Conservation (phyloP, 1,140 invertebrate species). For the Periplaneta americana region DNA sequence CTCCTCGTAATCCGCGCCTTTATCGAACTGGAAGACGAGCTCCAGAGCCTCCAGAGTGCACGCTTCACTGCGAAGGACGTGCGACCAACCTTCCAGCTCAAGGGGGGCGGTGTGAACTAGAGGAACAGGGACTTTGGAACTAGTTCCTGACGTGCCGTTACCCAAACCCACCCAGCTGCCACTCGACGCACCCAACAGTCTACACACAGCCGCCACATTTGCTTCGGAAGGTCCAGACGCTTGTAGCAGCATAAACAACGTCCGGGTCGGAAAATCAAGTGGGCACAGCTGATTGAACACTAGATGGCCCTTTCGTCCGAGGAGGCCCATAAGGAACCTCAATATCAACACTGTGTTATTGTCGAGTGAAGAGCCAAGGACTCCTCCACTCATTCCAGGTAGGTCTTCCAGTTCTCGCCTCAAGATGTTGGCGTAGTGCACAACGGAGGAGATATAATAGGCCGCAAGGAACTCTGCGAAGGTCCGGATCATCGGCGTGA, state of each 20-base stretch:
- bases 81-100: constrained; percentile 43
- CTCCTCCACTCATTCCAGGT: constrained; percentile 28
- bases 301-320: constrained; percentile 41
- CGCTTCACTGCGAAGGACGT: constrained; percentile 37
- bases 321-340: constrained; percentile 41
- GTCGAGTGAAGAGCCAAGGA: constrained; percentile 17
- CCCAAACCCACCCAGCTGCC: constrained; percentile 29
- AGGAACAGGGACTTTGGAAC: constrained; percentile 33
- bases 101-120: constrained; percentile 39
- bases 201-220: constrained; percentile 43
- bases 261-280: constrained; percentile 41
- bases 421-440: constrained; percentile 44
- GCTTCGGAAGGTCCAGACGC: constrained; percentile 42
- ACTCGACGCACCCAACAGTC: constrained; percentile 35
- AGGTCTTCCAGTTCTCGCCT: constrained; percentile 45
- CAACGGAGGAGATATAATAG: constrained; percentile 47
- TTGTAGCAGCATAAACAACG: constrained; percentile 43
- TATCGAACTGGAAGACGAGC: constrained; percentile 43
- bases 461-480: constrained; percentile 47
- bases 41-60: constrained; percentile 43
- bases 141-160: constrained; percentile 20
- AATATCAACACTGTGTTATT: constrained; percentile 31
- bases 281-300: constrained; percentile 43
- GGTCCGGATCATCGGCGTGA: constrained; percentile 43
- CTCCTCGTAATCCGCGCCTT: constrained; percentile 35